Evolutionary conservation across 2,797 vertebrate species (phyloP), one percentile per base, ranked within the genome.

Genomic region (Miichthys miiuy): DNA sequence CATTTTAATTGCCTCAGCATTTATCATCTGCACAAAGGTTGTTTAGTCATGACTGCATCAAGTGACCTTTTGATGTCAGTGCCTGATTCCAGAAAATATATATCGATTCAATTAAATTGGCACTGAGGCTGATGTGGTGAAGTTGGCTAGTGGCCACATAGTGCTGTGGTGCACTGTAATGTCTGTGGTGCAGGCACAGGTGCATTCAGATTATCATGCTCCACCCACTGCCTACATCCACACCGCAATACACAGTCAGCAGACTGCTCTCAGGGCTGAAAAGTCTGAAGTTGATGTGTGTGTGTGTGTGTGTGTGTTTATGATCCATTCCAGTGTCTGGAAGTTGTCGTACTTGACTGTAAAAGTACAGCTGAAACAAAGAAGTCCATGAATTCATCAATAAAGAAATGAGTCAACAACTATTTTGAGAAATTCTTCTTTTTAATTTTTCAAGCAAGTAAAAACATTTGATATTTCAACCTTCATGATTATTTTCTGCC

Each of bases 1-100:
- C 58, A 81, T 90, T 84, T 89, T 76, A 91, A 89, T 89, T 57
- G 68, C 75, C 81, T 81, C 85, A 84, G 82, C 87, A 72, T 89
- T 87, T 84, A 88, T 69, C 27, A 86, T 86, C 69, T 68, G 82
- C 78, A 87, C 82, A 85, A 84, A 63, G 76, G 87, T 70, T 77
- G 88, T 91, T 88, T 75, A 82, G 41, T 70, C 66, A 69, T 57
- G 30, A 56, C 71, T 83, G 72, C 46, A n/a, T 11, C 8, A 2
- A 34, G 57, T 87, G 87, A 85, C 79, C 82, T 83, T 86, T 80
- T 82, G 75, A 87, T 44, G 41, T 58, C 77, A 44, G 61, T 70
- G 62, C 68, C 72, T 67, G 47, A 86, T 91, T 92, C 87, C 56
- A 91, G 85, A 93, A 91, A 85, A 64, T 0, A 82, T 88, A 84